Evolutionary conservation across 2,113 vertebrate genomes (phyloP).

Genomic region (Sphaerodactylus townsendi): DNA sequence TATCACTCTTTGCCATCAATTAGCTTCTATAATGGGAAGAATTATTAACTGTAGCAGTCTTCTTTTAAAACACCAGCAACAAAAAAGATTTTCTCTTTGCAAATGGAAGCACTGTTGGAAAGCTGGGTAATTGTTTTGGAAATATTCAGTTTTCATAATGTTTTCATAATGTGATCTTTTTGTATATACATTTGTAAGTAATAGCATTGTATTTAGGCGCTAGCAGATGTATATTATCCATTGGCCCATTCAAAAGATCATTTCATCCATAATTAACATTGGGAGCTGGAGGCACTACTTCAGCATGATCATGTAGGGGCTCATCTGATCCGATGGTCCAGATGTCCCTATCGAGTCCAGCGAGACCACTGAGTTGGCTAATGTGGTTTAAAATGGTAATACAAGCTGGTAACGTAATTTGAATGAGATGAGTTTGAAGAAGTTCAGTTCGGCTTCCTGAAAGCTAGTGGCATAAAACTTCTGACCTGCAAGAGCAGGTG

Average conservation of each 20-base stretch:
- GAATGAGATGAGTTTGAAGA: not conserved
- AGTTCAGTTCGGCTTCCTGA: not conserved
- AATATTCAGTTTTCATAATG: not conserved
- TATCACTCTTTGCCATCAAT: conserved; percentile 17
- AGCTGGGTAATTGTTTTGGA: not conserved
- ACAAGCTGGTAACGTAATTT: not conserved
- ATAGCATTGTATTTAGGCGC: not conserved
- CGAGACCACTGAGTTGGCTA: not conserved
- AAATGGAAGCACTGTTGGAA: not conserved
- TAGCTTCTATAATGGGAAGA: not conserved
- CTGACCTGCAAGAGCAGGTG: not conserved
- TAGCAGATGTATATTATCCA: not conserved
- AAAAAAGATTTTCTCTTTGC: not conserved
- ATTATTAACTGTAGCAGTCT: not conserved
- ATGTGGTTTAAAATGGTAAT: not conserved
- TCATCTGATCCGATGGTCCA: not conserved
- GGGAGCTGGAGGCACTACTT: not conserved
- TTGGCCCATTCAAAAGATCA: not conserved
- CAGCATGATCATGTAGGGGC: not conserved
- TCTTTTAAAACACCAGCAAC: not conserved
- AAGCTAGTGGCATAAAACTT: not conserved
- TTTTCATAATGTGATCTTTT: not conserved
- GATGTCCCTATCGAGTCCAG: not conserved
- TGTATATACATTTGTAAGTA: not conserved
- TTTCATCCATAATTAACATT: not conserved